Evolutionary conservation across 92 coral and sea anemone genomes (phyloP).

Genomic region (Paragorgia papillata): DNA sequence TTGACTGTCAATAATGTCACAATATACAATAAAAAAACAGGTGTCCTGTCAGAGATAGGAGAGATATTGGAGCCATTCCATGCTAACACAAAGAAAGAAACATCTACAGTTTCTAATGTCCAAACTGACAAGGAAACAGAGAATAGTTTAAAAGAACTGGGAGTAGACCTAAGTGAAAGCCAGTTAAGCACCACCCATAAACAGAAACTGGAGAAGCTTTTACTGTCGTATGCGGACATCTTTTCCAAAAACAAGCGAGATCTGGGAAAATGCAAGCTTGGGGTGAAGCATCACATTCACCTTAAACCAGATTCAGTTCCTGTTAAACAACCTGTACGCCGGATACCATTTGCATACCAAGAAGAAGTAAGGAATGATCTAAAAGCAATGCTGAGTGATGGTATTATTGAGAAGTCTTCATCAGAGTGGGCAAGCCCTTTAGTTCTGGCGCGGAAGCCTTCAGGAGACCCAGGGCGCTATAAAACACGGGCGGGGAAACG

Average conservation of each 20-base stretch:
- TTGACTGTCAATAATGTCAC: conserved; percentile 38
- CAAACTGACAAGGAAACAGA: conserved; percentile 14
- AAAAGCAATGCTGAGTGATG: conserved; percentile 55
- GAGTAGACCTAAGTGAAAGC: conserved; percentile 2
- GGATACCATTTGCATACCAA: conserved; percentile 48
- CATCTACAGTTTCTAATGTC: neutral
- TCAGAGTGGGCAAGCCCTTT: conserved; percentile 58
- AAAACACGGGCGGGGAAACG: too few relatives aligned
- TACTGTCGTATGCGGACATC: conserved; percentile 47
- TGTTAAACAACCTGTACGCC: conserved; percentile 27
- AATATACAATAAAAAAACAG: conserved; percentile 57
- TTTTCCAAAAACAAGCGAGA: conserved; percentile 45
- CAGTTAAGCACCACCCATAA: neutral
- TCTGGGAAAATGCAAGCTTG: conserved; percentile 48
- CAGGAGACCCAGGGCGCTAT: too few relatives aligned
- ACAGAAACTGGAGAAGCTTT: conserved; percentile 39
- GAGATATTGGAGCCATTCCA: conserved; percentile 52
- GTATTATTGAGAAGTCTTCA: conserved; percentile 54
- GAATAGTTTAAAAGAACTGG: conserved; percentile 47
- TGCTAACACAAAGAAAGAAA: conserved; percentile 23
- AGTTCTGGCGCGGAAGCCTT: conserved; percentile 46
- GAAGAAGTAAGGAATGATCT: conserved; percentile 50
- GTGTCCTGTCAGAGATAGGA: conserved; percentile 51
- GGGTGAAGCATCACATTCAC: conserved; percentile 54
- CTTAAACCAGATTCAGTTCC: conserved; percentile 47